Evolutionary conservation across 64 coral and sea anemone genomes (phyloP).

Genomic region (Catalaphyllia jardinei): DNA sequence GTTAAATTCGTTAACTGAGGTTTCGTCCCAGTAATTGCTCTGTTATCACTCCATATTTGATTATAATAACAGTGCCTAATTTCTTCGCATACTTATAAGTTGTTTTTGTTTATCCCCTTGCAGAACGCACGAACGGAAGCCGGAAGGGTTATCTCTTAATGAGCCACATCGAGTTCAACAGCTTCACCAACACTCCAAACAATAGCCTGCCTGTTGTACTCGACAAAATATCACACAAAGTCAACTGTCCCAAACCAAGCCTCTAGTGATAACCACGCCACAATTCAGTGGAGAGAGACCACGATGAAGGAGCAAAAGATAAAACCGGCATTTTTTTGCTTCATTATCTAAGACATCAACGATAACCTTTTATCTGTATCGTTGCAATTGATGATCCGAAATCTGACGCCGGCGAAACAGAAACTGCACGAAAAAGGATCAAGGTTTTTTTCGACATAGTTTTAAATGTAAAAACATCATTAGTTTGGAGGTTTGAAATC

Average conservation of each 20-base stretch:
- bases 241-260: not conserved
- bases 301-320: not conserved
- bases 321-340: not conserved
- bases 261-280: not conserved
- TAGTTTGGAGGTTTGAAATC: not conserved
- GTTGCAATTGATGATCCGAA: not conserved
- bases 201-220: not conserved
- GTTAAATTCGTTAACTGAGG: not conserved
- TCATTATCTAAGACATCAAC: not conserved
- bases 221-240: not conserved
- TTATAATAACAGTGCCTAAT: not conserved
- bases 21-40: not conserved
- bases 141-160: not conserved
- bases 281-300: too few species aligned
- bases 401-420: not conserved
- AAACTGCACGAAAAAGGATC: not conserved
- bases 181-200: not conserved
- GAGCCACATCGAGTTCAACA: not conserved
- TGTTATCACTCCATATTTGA: not conserved
- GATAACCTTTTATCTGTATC: slow-evolving; percentile 9
- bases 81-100: not conserved
- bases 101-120: not conserved
- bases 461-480: too few species aligned
- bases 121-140: not conserved
- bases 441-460: too few species aligned